Percentiles rank a stretch among this genome's conserved stretches.
Evolutionary conservation across 2,113 vertebrate species (phyloP).

Genomic region (Benthochromis sp.): DNA sequence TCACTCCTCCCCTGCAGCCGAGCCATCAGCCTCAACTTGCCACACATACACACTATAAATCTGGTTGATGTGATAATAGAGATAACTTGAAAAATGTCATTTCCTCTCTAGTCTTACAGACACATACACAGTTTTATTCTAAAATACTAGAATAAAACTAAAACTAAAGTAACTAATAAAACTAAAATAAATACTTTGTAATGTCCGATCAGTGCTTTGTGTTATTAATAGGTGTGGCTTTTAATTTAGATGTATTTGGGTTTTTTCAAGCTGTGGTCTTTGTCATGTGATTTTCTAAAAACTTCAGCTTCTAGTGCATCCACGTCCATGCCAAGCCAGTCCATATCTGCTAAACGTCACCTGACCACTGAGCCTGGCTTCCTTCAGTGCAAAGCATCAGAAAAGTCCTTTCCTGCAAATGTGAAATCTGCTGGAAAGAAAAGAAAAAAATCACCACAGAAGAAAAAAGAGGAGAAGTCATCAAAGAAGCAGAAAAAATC

Average conservation of each 20-base stretch:
- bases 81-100: accelerated
- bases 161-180: background rate
- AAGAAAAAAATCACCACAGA: conserved; percentile 40
- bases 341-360: background rate
- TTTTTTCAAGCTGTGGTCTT: background rate
- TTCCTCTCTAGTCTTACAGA: accelerated
- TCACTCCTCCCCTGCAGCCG: background rate
- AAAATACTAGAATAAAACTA: background rate
- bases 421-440: conserved; percentile 37
- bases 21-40: background rate
- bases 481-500: conserved; percentile 40
- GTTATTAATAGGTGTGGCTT: accelerated
- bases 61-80: background rate
- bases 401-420: background rate
- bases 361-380: background rate
- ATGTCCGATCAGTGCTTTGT: background rate
- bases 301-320: background rate
- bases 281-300: background rate
- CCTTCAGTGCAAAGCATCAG: background rate
- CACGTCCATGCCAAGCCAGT: background rate
- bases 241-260: background rate
- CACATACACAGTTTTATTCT: background rate
- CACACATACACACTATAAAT: background rate
- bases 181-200: accelerated
- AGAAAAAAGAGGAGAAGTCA: conserved; percentile 35